A percentile compares a stretch with the other conserved stretches of the same genome.
Evolutionary conservation across 2,113 vertebrate species (phyloP).

Genomic region (Bubalus kerabau): DNA sequence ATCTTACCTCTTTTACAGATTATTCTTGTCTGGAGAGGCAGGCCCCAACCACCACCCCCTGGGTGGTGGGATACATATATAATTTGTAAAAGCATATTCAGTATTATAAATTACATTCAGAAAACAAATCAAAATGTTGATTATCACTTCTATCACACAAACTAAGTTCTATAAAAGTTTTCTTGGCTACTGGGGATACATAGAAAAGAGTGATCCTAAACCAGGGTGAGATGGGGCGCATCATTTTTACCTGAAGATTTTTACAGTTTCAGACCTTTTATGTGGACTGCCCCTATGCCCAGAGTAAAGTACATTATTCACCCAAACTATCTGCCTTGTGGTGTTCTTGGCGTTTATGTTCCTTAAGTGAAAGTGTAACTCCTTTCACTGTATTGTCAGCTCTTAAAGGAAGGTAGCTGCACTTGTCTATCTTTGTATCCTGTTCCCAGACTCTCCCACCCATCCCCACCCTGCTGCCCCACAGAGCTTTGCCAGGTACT

Average conservation of each 20-base stretch:
- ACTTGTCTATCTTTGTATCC: background rate
- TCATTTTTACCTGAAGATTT: slow-evolving; percentile 21
- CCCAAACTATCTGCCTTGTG: background rate
- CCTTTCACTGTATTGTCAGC: background rate
- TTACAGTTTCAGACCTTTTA: background rate
- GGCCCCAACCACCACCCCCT: background rate
- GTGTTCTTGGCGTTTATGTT: background rate
- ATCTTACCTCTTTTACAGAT: background rate
- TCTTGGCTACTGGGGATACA: slow-evolving; percentile 25
- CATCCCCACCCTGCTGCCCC: background rate
- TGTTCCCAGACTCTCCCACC: background rate
- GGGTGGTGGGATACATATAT: background rate
- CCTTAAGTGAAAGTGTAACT: background rate
- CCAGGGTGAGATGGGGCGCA: background rate
- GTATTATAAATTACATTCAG: background rate
- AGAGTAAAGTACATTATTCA: background rate
- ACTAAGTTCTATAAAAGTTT: background rate
- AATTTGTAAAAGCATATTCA: background rate
- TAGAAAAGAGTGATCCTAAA: slow-evolving; percentile 60
- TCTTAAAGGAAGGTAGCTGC: background rate
- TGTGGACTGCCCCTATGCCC: background rate
- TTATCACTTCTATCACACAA: background rate
- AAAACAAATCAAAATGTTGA: slow-evolving; percentile 1
- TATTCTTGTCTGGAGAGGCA: background rate
- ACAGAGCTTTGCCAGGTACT: background rate